phyloP scores from a whole-genome alignment of 1,140 invertebrate genomes.

The Carposina sasakii region DNA sequence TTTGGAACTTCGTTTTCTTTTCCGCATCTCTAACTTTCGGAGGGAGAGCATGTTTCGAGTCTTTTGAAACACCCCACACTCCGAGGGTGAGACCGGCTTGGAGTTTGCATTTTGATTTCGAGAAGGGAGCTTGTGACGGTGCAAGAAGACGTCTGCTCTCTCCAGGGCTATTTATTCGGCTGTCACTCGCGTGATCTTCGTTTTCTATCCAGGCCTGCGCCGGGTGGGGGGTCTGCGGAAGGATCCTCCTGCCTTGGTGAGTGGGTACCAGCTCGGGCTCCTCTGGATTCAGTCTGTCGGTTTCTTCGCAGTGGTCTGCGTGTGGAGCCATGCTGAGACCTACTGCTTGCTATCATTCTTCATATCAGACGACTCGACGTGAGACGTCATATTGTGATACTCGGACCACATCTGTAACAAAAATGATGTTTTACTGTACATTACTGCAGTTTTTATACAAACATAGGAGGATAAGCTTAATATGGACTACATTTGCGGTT shows the following conservation, averaged over 20 bases:
- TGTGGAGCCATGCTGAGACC: constrained; percentile 61
- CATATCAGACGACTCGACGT: too few relatives aligned
- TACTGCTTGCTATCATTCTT: too few relatives aligned
- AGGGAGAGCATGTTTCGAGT: constrained; percentile 30
- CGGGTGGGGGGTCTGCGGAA: constrained; percentile 33
- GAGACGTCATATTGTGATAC: too few relatives aligned
- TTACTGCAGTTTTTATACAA: too few relatives aligned
- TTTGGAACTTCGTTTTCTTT: constrained; percentile 47
- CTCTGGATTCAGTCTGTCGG: constrained; percentile 22
- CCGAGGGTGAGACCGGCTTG: constrained; percentile 48
- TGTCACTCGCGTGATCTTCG: constrained; percentile 33
- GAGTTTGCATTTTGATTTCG: too few relatives aligned
- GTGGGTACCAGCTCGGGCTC: constrained; percentile 14
- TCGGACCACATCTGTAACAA: too few relatives aligned
- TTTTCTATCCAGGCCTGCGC: constrained; percentile 46
- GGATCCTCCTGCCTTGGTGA: constrained; percentile 39
- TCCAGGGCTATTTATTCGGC: constrained; percentile 41
- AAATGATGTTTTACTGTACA: too few relatives aligned
- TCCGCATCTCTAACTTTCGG: constrained; percentile 26
- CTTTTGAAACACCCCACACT: constrained; percentile 26
- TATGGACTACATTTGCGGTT: too few relatives aligned
- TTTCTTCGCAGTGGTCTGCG: constrained; percentile 40
- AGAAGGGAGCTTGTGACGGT: constrained; percentile 17
- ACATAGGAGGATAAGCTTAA: too few relatives aligned
- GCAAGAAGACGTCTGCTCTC: constrained; percentile 43